Base-by-base conservation (phyloP, 2,888 invertebrate species). In the Melieria omissa region DNA sequence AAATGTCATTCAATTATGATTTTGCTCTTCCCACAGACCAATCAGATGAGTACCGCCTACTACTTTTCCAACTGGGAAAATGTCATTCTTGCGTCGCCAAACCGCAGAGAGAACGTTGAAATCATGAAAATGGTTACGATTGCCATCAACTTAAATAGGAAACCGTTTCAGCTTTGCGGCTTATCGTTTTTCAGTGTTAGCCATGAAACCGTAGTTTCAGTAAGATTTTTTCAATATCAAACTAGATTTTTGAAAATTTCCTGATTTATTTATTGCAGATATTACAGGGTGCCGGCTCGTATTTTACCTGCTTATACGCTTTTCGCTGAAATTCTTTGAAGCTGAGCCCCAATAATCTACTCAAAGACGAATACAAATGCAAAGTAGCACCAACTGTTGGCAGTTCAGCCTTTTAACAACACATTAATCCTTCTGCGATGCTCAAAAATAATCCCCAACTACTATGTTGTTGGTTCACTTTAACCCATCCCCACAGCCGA, bases 21-120 rank as follows among this genome's bases (percentile, higher is more conserved):
- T 73, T 16, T 5, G 58, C 4, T 55, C n/a, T 65, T 3, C 41
- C n/a, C 8, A 12, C 47, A 80, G 80, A 80, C 80, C 2, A 70
- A 79, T 65, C 71, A 65, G 3, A 71, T 77, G 68, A 79, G 78
- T 62, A 73, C 77, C n/a, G 69, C 67, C 29, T 80, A 80, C 65
- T 80, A 80, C 71, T 62, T 74, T 46, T 78, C 78, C 6, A 76
- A 79, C 66, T 80, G 80, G 80, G 80, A 80, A 44, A 62, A 75
- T 52, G 67, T 78, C 5, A 70, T 79, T 54, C 49, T 72, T 57
- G 65, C 74, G 29, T 80, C 79, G 5, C n/a, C 44, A 14, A 75
- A 78, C 57, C 61, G 66, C 0, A 55, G 47, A 6, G 69, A 78
- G 49, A 80, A 80, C 72, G 60, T 72, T 16, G 73, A 75, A 5